Evolutionary conservation across 2,888 invertebrate genomes (phyloP), one percentile per base, ranked within the genome.

Genomic region (Synergus itoensis): DNA sequence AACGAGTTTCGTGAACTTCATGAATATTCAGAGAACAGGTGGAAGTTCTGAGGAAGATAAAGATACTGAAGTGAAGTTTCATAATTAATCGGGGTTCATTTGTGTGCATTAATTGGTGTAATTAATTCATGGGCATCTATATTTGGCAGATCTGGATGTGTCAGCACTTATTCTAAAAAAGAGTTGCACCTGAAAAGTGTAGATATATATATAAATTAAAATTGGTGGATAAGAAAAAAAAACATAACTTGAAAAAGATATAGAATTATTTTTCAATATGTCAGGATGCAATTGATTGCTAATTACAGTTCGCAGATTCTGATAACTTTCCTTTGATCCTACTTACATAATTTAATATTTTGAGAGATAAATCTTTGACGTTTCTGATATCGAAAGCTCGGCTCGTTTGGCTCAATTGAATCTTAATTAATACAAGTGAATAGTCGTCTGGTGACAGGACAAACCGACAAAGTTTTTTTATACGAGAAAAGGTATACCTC

Each of bases 71-170:
- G 45, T 67, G 67, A 67, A 67, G 45, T 45, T 67, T 67, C 67
- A 67, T 45, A 67, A 67, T 45, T 67, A 67, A 67, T 28, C 43
- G 14, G 21, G 14, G 16, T 21, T 21, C 67, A 45, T 18, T 41
- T 67, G 67, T 21, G 41, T 67, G 67, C 67, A 67, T 67, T 67
- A 67, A 67, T 67, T 67, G 67, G 21, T 45, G 67, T 67, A 67
- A 67, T 45, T 67, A 67, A 67, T 67, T 67, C 45, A 41, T 45
- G 67, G 18, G 43, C 45, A 67, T 67, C 45, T 67, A 45, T 67
- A 67, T 21, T 67, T 67, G 67, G 67, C 2, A 67, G 12, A 45
- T 45, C 21, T 4, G 45, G 18, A 43, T 45, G 2, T 45, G 53
- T 57, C 4, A 3, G 3, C 9, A 57, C n/a, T 18, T 18, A n/a